These are phyloP conservation scores for Bergia sp. DNA, from an alignment of 92 coral and sea anemone species.

Conservation along the genomic window DNA sequence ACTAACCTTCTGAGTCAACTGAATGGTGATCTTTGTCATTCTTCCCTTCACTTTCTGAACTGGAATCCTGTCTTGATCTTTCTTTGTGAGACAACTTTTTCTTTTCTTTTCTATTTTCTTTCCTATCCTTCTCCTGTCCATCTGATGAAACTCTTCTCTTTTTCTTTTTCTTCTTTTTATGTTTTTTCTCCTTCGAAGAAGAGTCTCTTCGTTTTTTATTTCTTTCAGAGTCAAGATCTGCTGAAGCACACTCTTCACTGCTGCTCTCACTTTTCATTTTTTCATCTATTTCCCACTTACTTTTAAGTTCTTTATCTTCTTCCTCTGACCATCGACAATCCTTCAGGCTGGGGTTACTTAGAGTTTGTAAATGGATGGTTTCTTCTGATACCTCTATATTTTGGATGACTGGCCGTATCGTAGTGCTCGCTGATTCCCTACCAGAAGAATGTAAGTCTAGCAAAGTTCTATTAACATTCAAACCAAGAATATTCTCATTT, in stretches of 20 bases:
- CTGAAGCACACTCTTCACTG: neutral
- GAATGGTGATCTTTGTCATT: neutral
- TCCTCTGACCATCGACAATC: conserved; percentile 26
- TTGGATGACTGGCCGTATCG: neutral
- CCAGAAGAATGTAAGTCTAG: neutral
- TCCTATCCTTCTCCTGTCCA: neutral
- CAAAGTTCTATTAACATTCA: neutral
- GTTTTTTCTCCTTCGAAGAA: conserved; percentile 52
- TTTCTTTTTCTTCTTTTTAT: conserved; percentile 47
- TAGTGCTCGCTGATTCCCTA: neutral
- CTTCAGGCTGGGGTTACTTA: neutral
- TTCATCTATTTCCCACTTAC: conserved; percentile 20
- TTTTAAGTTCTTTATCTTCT: neutral
- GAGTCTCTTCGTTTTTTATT: neutral
- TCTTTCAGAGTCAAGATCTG: conserved; percentile 17
- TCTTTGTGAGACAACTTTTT: conserved; percentile 3
- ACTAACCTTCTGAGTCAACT: conserved; percentile 2
- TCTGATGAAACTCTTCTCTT: conserved; percentile 11
- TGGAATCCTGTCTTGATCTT: conserved; percentile 22
- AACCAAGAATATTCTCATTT: neutral
- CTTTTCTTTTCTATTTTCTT: neutral
- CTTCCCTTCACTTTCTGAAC: conserved; percentile 11
- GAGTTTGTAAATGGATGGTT: neutral
- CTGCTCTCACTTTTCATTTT: conserved; percentile 19
- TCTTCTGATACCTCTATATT: neutral